These are phyloP conservation scores for Anarsia innoxiella DNA, from an alignment of 2,888 invertebrate species.

Conservation along the genomic window DNA sequence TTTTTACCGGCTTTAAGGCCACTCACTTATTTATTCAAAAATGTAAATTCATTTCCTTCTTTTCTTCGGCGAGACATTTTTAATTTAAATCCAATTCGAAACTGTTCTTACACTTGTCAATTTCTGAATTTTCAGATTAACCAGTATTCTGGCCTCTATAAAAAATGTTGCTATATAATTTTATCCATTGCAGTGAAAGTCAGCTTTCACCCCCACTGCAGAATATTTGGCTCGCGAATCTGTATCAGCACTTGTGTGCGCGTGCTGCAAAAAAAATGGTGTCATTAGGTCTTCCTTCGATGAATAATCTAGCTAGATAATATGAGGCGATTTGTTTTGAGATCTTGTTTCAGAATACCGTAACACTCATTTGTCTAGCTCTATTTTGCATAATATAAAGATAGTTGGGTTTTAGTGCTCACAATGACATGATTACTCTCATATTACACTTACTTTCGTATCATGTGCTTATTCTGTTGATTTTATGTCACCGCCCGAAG, in stretches of 20 bases:
- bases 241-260: constrained; percentile 53
- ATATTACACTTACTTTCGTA: no score
- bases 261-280: constrained; percentile 48
- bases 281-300: constrained; percentile 53
- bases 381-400: constrained; percentile 18
- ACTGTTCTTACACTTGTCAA: neutral
- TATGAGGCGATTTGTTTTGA: constrained; percentile 31
- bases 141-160: no score
- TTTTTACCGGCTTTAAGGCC: constrained; percentile 3
- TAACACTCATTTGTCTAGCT: constrained; percentile 17
- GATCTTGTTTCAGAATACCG: constrained; percentile 23
- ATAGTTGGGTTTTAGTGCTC: no score
- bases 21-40: neutral
- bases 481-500: no score
- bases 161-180: constrained; percentile 19
- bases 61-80: neutral
- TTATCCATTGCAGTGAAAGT: constrained; percentile 56
- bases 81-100: neutral
- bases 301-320: constrained; percentile 38
- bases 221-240: constrained; percentile 51
- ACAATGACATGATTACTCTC: no score
- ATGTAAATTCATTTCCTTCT: constrained; percentile 6
- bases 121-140: no score
- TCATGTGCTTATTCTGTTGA: no score
- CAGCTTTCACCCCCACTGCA: constrained; percentile 49